Base-by-base conservation (phyloP, 2,888 invertebrate genomes). In the Apodemia duryi region DNA sequence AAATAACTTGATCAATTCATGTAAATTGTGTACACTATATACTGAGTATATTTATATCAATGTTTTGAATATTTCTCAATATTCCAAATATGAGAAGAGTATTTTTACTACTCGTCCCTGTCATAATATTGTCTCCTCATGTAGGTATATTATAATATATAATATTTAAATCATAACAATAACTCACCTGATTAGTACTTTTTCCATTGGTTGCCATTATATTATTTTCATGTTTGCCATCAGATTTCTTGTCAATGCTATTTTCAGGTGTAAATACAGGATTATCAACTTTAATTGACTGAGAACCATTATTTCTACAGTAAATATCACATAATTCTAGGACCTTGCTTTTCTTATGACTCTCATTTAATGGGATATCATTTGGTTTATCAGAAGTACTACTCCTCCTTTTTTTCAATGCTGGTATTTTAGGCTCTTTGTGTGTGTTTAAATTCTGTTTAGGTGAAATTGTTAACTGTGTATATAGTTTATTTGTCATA, bases 361-460 rank as follows among this genome's bases (percentile, higher is more conserved):
- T 74, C 41, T 90, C 89, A 46, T 78, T 81, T 66, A 86, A 75
- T 52, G 79, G 81, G 1, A 84, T 73, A 72, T 92, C 91, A 74
- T 77, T 86, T 2, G 91, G 89, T 75, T 91, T 92, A 69, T 92
- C 92, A 0, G 92, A 91, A 28, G 91, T 87, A 68, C 92, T 92
- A 69, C 91, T 85, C 65, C 92, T 75, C 71, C 92, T 80, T 71
- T 90, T 91, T 71, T 92, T 92, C 41, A 86, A 70, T 5, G 85
- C 88, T 4, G 90, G 88, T 28, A 85, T 54, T 74, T 88, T 91
- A 43, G 80, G 66, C 65, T 91, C 91, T 68, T 91, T 91, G n/a
- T 86, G 84, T 65, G 76, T 74, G 73, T 78, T 78, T 67, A 78
- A 74, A 41, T 83, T 80, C 32, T 84, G 78, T 72, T 91, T 91